phyloP scores from a whole-genome alignment of 2,797 vertebrate genomes.

The Epinephelus coioides region DNA sequence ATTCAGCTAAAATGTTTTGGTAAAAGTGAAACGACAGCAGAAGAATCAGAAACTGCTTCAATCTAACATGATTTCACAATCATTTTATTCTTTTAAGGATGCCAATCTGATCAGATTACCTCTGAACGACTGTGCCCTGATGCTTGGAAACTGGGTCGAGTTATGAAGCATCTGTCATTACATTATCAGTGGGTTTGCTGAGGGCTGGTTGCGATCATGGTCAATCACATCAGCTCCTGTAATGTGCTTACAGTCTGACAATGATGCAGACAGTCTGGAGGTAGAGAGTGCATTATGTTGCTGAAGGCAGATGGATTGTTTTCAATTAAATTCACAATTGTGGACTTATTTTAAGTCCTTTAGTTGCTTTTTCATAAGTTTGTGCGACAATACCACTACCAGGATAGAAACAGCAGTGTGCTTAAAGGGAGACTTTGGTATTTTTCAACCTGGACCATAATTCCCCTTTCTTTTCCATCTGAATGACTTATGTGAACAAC shows the following conservation, averaged over 20 bases:
- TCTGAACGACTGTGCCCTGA: too few species aligned
- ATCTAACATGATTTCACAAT: too few species aligned
- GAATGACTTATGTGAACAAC: too few species aligned
- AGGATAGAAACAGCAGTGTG: too few species aligned
- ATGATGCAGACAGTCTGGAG: background rate
- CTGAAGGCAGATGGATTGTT: background rate
- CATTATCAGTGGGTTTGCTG: background rate
- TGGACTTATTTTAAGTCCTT: background rate
- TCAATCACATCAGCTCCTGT: slow-evolving; percentile 4
- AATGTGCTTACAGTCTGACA: background rate
- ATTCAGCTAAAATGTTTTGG: too few species aligned
- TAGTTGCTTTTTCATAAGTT: background rate
- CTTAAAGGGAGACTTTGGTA: too few species aligned
- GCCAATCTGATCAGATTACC: too few species aligned
- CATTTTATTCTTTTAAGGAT: too few species aligned
- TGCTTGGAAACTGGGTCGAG: background rate
- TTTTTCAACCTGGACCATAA: too few species aligned
- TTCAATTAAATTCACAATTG: background rate
- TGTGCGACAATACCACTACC: background rate
- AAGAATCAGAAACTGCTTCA: too few species aligned
- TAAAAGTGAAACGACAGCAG: too few species aligned
- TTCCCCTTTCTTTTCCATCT: too few species aligned
- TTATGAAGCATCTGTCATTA: background rate
- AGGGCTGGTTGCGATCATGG: background rate
- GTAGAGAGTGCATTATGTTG: background rate